Evolutionary conservation across 2,113 vertebrate species (phyloP).

Genomic region (Sarotherodon lohbergeri): DNA sequence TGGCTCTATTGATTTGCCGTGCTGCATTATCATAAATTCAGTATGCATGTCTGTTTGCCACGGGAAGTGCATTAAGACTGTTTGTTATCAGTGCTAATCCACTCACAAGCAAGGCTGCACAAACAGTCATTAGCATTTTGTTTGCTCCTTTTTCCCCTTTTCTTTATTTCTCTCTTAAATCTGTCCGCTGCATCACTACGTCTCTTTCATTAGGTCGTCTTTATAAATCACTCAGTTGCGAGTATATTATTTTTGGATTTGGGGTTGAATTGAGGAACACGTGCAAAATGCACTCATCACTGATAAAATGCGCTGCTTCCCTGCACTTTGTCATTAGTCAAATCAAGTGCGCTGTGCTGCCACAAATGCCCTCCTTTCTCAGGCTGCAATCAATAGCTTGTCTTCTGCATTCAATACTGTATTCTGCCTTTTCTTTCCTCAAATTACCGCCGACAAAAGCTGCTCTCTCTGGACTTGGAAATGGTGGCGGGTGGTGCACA

Average conservation of each 20-base stretch:
- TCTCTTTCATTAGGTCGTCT: background rate
- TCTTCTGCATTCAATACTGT: background rate
- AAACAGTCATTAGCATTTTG: background rate
- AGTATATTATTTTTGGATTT: background rate
- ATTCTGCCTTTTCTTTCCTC: conserved; percentile 7
- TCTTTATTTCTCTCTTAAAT: background rate
- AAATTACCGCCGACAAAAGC: conserved; percentile 30
- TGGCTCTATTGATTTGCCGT: conserved; percentile 34
- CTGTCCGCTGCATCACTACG: background rate
- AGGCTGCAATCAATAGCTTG: conserved; percentile 28
- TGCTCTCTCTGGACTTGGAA: background rate
- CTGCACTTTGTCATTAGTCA: conserved; percentile 17
- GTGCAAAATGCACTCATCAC: conserved; percentile 3
- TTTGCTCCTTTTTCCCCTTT: background rate
- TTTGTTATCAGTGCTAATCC: conserved; percentile 12
- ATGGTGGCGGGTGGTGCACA: background rate
- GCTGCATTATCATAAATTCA: conserved; percentile 47
- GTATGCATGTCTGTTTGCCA: conserved; percentile 15
- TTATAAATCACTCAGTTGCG: background rate
- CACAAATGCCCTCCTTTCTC: background rate
- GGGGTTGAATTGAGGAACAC: background rate
- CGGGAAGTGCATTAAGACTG: conserved; percentile 21
- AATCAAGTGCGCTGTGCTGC: conserved; percentile 14
- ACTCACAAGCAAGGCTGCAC: background rate
- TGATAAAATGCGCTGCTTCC: background rate